A percentile compares a stretch with the other conserved stretches of the same genome.
phyloP scores from a whole-genome alignment of 2,888 invertebrate genomes.

The Cerastis leucographa region DNA sequence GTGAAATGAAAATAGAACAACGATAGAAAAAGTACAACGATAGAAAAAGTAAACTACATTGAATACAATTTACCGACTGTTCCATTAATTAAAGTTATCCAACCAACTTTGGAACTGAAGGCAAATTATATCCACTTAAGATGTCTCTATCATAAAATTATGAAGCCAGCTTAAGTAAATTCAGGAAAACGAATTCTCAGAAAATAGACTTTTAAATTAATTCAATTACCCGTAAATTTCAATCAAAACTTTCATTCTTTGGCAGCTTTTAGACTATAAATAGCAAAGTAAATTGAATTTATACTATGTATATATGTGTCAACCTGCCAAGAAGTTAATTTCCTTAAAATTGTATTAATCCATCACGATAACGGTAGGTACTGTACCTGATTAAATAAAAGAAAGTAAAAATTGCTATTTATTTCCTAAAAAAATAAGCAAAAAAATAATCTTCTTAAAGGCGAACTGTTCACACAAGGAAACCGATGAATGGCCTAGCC shows the following conservation, averaged over 20 bases:
- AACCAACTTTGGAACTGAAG: neutral
- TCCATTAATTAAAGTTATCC: neutral
- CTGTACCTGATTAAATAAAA: neutral
- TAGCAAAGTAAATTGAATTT: neutral
- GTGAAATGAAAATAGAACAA: neutral
- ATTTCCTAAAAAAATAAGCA: neutral
- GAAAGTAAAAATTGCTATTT: neutral
- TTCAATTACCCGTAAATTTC: neutral
- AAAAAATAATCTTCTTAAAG: conserved; percentile 10
- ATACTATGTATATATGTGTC: too few species aligned
- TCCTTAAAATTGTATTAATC: neutral
- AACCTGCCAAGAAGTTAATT: neutral
- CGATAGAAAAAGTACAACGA: neutral
- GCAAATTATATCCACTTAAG: neutral
- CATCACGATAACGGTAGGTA: neutral
- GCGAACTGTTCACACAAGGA: conserved; percentile 12
- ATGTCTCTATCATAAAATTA: neutral
- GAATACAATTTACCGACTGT: neutral
- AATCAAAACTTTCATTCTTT: neutral
- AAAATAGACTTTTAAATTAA: neutral
- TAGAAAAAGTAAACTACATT: neutral
- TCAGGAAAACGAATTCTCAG: neutral
- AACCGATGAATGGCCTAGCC: conserved; percentile 40
- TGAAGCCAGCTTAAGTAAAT: neutral
- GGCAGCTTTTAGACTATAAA: neutral